A percentile compares a stretch with the other conserved stretches of the same genome.
These are phyloP conservation scores for Congeria kusceri DNA, from an alignment of 2,888 invertebrate species.

Conservation along the genomic window DNA sequence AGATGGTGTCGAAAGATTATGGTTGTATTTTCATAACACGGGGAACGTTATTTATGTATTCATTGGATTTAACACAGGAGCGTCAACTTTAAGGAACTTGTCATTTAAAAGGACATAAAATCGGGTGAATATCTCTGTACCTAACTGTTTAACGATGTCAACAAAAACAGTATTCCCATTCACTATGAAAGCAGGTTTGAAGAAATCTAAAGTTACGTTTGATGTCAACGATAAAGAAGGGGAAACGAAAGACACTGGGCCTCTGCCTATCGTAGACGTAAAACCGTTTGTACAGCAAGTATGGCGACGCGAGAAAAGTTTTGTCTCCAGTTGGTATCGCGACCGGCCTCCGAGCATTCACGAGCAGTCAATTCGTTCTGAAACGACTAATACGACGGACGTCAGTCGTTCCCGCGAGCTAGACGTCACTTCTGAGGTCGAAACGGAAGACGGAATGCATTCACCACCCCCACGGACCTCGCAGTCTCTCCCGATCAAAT, in stretches of 20 bases:
- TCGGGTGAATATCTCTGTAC: too few relatives aligned
- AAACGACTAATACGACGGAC: slow-evolving; percentile 8
- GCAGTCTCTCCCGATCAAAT: slow-evolving; percentile 50
- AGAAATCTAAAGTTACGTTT: slow-evolving; percentile 55
- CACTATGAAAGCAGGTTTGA: slow-evolving; percentile 2
- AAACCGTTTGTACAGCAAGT: slow-evolving; percentile 77
- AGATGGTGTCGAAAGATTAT: too few relatives aligned
- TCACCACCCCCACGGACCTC: slow-evolving; percentile 62
- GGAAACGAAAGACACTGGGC: slow-evolving; percentile 50
- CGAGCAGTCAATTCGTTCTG: slow-evolving; percentile 28
- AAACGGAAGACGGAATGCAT: slow-evolving; percentile 18
- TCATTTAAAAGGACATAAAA: too few relatives aligned
- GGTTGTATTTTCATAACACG: too few relatives aligned
- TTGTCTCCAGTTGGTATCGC: slow-evolving; percentile 56
- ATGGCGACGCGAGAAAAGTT: slow-evolving; percentile 78
- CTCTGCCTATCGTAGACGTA: slow-evolving; percentile 76
- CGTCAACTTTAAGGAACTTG: too few relatives aligned
- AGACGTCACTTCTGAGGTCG: slow-evolving; percentile 38
- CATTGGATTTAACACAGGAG: too few relatives aligned
- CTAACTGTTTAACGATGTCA: too few relatives aligned
- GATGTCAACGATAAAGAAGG: slow-evolving; percentile 40
- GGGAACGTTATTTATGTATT: too few relatives aligned
- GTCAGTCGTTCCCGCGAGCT: slow-evolving; percentile 20
- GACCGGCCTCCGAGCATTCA: slow-evolving; percentile 26
- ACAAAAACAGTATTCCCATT: too few relatives aligned